Base-by-base conservation (phyloP, 2,113 vertebrate species). In the Leptosomus discolor region DNA sequence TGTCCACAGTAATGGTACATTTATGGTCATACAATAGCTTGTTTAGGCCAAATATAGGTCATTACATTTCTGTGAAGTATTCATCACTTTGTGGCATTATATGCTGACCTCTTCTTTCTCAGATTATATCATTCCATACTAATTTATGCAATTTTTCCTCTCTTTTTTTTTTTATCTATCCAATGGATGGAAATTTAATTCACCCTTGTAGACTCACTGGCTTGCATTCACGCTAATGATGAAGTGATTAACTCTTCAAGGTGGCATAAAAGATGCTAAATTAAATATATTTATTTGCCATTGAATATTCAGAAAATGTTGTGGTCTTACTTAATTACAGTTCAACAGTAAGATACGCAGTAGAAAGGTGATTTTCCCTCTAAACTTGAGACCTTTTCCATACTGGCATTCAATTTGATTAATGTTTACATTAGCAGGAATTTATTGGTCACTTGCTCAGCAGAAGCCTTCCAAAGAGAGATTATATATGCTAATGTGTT, bases 381-480 rank as follows among this genome's bases (percentile, higher is more conserved):
- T 92, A 74, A 95, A 74, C 15, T 87, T 63, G 76, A 94, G 63
- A 60, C 39, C 26, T 68, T 86, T 71, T 83, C 36, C 26, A 91
- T 93, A 63, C 75, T 89, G 74, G 50, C 68, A 85, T 96, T 97
- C 61, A 76, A 37, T 97, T 94, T 98, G 96, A 97, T 98, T 97
- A 97, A 98, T 97, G 82, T 91, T 96, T 98, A 73, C 88, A 85
- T 97, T 97, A 96, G 61, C 39, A 82, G 50, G 80, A 97, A 98
- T 97, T 97, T 98, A 97, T 97, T 96, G 95, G 96, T 96, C 97
- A 97, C 92, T 96, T 95, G 91, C 89, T 98, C 95, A 95, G 96
- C 96, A 96, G 86, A 97, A 95, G 86, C 92, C 91, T 97, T 97
- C 94, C 79, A 90, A 85, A 94, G 80, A 93, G 87, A 94, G 74